These are phyloP conservation scores for Sminthurinus signatus DNA, from an alignment of 1,140 invertebrate genomes.

Conservation along the genomic window DNA sequence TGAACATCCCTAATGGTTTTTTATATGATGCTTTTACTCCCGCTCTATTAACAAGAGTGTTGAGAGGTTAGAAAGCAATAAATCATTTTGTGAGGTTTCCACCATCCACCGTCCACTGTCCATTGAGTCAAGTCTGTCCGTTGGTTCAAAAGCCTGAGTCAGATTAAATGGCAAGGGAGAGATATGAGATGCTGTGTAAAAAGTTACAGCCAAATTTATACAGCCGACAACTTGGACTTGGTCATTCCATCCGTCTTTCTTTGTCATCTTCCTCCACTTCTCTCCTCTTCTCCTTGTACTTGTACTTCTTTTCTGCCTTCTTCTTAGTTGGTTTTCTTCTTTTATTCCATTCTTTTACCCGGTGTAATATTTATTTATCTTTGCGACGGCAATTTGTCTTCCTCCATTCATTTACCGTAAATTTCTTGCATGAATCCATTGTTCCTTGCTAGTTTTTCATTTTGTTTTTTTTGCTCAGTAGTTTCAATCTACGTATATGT, in stretches of 20 bases:
- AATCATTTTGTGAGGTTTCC: not conserved
- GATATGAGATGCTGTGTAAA: not conserved
- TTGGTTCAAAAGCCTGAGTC: no score
- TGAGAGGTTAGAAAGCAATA: constrained; percentile 4
- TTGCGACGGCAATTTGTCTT: constrained; percentile 11
- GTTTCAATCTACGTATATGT: no score
- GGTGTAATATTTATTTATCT: constrained; percentile 5
- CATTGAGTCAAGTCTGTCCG: no score
- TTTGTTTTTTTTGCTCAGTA: no score
- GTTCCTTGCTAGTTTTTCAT: no score
- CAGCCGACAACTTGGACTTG: constrained; percentile 2
- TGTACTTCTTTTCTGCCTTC: no score
- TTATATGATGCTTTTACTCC: not conserved
- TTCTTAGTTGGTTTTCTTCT: no score
- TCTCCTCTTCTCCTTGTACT: no score
- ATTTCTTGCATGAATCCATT: no score
- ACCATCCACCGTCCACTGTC: no score
- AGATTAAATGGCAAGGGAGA: constrained; percentile 1
- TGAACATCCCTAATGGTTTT: not conserved
- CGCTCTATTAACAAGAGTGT: constrained; percentile 1
- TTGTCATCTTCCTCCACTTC: no score
- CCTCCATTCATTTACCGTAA: constrained; percentile 3
- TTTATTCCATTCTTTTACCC: not conserved
- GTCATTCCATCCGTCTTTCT: constrained; percentile 4
- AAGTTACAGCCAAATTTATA: no score